Base-by-base conservation (phyloP, 1,140 invertebrate genomes). In the Zaprionus nigranus region DNA sequence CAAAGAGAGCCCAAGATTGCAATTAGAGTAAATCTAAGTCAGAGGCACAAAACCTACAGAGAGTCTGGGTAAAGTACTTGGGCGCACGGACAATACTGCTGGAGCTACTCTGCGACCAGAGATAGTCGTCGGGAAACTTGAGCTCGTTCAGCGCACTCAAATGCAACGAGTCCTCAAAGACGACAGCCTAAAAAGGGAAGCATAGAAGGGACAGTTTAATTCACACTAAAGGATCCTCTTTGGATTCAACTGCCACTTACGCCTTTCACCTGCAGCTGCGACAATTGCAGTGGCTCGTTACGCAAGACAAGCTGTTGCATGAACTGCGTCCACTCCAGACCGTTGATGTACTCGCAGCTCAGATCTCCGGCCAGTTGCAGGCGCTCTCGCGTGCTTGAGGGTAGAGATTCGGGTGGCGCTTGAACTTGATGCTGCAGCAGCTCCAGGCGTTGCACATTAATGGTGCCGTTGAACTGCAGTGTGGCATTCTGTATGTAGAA, bases 51-150 rank as follows among this genome's bases (percentile, higher is more conserved):
- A 28, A 24, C 71, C 57, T 62, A 86, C 86, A 66, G 11, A 93
- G 66, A 0, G 74, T 86, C 26, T 73, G 65, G 3, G 28, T 80
- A 63, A 94, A 94, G 57, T 80, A 86, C 73, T 94, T 94, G 38
- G 81, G 68, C 0, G 91, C 92, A 54, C 76, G 71, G n/a, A 93
- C 78, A 15, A 82, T 75, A 20, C 66, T 83, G 17, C 85, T 76
- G n/a, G 77, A 57, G 7, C 81, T 81, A 36, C 81, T 87, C 57
- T 83, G 90, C 1, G 82, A 80, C 70, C 91, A 90, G 1, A 94
- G 73, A 68, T 91, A 94, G 17, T 93, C 93, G 13, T 92, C 79
- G 0, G 94, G 94, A 78, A 93, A 94, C 65, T 77, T 88, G 3
- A 94, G 66, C 12, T 80, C 73, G 75, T 94, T 94, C n/a, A 94